Conservation (phyloP, 2,797 vertebrate species). For the Masticophis lateralis region DNA sequence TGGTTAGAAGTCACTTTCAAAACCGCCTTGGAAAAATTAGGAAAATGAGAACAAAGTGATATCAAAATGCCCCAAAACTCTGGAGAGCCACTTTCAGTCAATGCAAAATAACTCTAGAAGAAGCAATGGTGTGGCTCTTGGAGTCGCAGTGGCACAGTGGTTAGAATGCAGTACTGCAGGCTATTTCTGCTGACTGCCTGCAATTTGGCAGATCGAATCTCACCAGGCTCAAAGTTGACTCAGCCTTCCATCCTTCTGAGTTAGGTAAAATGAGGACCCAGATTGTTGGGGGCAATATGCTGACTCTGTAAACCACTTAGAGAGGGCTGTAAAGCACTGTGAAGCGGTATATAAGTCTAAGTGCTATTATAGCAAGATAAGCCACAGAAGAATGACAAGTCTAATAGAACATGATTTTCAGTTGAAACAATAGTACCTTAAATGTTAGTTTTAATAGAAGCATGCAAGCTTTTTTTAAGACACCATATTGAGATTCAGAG, state of each 20-base stretch:
- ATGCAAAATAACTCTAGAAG: neutral
- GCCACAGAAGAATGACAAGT: neutral
- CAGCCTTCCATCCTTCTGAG: neutral
- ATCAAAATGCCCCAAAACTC: neutral
- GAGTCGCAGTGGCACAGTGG: no score
- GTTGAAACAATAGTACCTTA: neutral
- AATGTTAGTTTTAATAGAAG: neutral
- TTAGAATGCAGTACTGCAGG: no score
- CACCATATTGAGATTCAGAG: neutral
- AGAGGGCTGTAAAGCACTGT: neutral
- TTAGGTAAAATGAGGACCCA: neutral
- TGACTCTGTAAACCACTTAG: neutral
- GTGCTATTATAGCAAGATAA: neutral
- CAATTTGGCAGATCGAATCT: no score
- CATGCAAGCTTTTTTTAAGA: neutral
- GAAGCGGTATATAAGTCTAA: neutral
- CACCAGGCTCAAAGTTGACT: neutral
- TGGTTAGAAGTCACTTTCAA: neutral
- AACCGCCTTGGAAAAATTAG: neutral
- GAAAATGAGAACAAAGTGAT: neutral
- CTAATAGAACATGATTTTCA: neutral
- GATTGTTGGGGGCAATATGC: neutral
- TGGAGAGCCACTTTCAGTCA: neutral
- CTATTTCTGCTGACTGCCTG: no score
- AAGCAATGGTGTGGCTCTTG: neutral